These are phyloP conservation scores for Pogonomyrmex californicus DNA, from an alignment of 1,140 invertebrate genomes.

Conservation along the genomic window DNA sequence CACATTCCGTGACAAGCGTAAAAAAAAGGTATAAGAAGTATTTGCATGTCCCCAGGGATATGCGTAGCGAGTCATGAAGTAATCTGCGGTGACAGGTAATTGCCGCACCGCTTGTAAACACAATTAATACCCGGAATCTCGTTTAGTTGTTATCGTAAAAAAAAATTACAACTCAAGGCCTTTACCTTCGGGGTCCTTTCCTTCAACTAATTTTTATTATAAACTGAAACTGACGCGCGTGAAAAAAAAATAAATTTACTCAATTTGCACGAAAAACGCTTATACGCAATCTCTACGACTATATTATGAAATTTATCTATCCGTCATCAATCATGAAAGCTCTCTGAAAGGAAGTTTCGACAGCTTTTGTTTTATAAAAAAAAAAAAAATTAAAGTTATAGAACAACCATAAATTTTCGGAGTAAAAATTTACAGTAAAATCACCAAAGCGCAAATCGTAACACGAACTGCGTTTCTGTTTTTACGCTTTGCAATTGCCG, in stretches of 20 bases:
- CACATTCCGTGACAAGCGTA: neutral
- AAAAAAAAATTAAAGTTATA: conserved; percentile 4
- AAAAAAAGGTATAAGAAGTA: conserved; percentile 31
- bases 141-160: neutral
- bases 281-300: neutral
- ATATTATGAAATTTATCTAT: neutral
- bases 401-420: neutral
- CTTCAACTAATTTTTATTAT: neutral
- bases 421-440: neutral
- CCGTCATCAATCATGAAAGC: neutral
- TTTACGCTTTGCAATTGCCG: neutral
- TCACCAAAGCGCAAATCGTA: neutral
- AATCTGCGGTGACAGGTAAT: conserved; percentile 44
- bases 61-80: conserved; percentile 30
- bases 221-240: neutral
- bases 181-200: neutral
- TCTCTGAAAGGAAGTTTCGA: neutral
- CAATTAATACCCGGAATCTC: conserved; percentile 27
- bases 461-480: neutral
- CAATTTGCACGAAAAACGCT: neutral
- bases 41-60: neutral
- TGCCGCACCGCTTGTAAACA: conserved; percentile 30
- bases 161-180: neutral
- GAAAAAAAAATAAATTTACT: neutral
- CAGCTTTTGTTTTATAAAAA: neutral